These are phyloP conservation scores for Spheniscus mendiculus DNA, from an alignment of 2,113 vertebrate species.

Conservation along the genomic window DNA sequence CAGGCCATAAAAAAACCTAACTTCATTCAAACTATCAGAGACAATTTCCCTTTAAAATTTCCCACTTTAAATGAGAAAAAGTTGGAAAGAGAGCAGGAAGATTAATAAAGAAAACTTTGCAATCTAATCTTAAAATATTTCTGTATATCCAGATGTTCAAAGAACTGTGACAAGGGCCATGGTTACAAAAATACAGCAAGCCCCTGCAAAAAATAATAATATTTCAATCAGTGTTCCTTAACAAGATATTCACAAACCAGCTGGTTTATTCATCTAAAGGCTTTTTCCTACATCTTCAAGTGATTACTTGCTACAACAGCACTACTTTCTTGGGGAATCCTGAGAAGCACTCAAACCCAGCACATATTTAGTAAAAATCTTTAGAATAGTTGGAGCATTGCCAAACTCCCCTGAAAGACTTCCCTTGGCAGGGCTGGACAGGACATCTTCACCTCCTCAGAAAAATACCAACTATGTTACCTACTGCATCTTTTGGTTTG, in stretches of 20 bases:
- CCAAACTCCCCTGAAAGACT: not conserved
- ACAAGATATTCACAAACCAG: constrained; percentile 11
- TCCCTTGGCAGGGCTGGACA: not conserved
- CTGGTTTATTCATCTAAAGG: not conserved
- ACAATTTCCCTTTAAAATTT: not conserved
- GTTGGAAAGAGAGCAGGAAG: not conserved
- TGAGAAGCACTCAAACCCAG: not conserved
- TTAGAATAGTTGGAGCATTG: not conserved
- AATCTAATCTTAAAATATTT: constrained; percentile 1
- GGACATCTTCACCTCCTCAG: not conserved
- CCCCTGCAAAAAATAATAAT: not conserved
- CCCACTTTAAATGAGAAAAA: not conserved
- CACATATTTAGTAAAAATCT: not conserved
- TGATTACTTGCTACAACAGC: not conserved
- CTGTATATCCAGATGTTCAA: constrained; percentile 2
- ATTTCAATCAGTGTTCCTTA: constrained; percentile 32
- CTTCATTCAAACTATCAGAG: not conserved
- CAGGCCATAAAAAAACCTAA: not conserved
- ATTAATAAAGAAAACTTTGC: not conserved
- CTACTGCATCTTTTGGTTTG: not conserved
- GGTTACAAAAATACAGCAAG: not conserved
- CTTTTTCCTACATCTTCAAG: not conserved
- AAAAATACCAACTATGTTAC: not conserved
- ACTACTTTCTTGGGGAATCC: not conserved
- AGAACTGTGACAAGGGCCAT: not conserved